phyloP scores from a whole-genome alignment of 2,113 vertebrate genomes.

The Spea multiplicata region DNA sequence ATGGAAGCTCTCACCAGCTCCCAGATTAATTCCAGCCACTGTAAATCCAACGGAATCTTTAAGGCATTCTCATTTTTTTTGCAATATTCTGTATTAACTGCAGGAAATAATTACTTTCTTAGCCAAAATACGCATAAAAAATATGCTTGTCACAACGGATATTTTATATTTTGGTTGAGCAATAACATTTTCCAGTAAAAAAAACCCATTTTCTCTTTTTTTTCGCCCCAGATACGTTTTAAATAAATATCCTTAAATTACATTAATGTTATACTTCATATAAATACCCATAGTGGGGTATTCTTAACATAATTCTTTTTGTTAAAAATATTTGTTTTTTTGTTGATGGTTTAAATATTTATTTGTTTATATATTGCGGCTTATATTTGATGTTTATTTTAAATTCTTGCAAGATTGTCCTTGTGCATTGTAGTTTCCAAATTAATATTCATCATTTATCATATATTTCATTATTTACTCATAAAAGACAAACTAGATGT shows the following conservation, averaged over 20 bases:
- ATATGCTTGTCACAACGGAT: conserved; percentile 22
- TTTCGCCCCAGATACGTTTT: not conserved
- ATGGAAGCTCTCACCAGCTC: conserved; percentile 37
- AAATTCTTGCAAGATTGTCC: no score
- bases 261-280: no score
- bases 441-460: not conserved
- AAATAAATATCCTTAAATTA: not conserved
- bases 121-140: conserved; percentile 30
- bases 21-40: conserved; percentile 41
- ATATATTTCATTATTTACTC: not conserved
- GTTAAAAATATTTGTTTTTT: no score
- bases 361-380: no score
- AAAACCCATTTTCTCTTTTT: no score
- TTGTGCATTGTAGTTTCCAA: not conserved
- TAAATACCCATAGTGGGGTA: no score
- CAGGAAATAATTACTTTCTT: conserved; percentile 45
- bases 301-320: no score
- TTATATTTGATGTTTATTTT: no score
- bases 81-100: conserved; percentile 42
- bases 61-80: conserved; percentile 23
- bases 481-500: not conserved
- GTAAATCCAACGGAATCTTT: conserved; percentile 37
- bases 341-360: no score
- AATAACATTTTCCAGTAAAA: no score
- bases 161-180: conserved; percentile 4